Conservation (phyloP, 2,113 vertebrate genomes). For the Paradoxurus hermaphroditus region DNA sequence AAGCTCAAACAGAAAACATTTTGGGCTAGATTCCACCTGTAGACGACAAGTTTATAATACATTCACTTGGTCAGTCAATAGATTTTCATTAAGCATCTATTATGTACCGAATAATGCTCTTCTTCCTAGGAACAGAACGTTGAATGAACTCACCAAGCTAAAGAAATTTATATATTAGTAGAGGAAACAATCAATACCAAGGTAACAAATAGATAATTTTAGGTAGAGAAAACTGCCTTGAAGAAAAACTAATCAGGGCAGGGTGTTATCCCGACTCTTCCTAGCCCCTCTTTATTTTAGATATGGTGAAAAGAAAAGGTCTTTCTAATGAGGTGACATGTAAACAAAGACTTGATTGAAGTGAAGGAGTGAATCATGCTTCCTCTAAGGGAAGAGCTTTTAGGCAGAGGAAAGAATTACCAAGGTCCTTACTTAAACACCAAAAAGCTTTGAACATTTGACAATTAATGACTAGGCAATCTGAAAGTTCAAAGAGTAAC, state of each 20-base stretch:
- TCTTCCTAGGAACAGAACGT: background rate
- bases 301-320: background rate
- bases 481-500: background rate
- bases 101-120: background rate
- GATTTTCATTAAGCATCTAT: background rate
- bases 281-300: background rate
- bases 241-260: background rate
- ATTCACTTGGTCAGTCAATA: background rate
- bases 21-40: background rate
- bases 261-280: background rate
- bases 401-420: background rate
- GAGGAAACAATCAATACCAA: background rate
- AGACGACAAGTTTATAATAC: background rate
- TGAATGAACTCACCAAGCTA: background rate
- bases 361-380: background rate
- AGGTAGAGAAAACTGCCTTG: background rate
- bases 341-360: background rate
- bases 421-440: background rate
- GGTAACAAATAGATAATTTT: background rate
- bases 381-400: background rate
- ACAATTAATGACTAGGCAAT: constrained; percentile 15
- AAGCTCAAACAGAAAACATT: background rate
- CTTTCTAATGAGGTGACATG: background rate
- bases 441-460: background rate
- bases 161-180: background rate